Evolutionary conservation across 2,797 vertebrate species (phyloP), one percentile per base, ranked within the genome.

Genomic region (Xenopus petersii): DNA sequence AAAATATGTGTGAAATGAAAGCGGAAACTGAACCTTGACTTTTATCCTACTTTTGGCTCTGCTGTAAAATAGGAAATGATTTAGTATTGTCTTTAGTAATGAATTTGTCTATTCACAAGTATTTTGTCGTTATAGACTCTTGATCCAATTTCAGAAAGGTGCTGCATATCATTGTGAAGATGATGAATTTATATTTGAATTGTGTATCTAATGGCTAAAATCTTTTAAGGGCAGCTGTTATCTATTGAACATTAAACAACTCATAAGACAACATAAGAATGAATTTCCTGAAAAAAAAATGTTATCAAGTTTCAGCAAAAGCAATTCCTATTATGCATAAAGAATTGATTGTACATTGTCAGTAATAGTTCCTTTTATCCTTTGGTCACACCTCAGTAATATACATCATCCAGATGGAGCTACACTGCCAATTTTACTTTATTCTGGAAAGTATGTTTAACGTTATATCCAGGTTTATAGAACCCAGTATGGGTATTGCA

Each of bases 121-220:
- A 68, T 73, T 67, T 21, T 65, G 66, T 46, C 76, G 73, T 78
- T 71, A 78, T 71, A 78, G 76, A 61, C 71, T 73, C 51, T 73
- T 73, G 71, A 73, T 69, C 71, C 60, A 58, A 21, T 60, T 74
- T 51, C 48, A 46, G 54, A 64, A 47, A 68, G 49, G 73, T 68
- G 56, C 48, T 73, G 64, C 51, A 78, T 73, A 69, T 15, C 69
- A 73, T 78, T 68, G 54, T 48, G 58, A 47, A 65, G 59, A 55
- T 73, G 76, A 73, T 70, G 70, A 73, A 73, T 79, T 69, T 65
- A 66, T 69, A 73, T 69, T 73, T 68, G 46, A 73, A 73, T 70
- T 51, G 49, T 65, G 60, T 67, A 54, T 79, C 54, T 64, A 60
- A 74, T 79, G 61, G 48, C 54, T 64, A 79, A 73, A 73, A 69